Base-by-base conservation (phyloP, 92 coral and sea anemone genomes). In the Phenganax subtilis region DNA sequence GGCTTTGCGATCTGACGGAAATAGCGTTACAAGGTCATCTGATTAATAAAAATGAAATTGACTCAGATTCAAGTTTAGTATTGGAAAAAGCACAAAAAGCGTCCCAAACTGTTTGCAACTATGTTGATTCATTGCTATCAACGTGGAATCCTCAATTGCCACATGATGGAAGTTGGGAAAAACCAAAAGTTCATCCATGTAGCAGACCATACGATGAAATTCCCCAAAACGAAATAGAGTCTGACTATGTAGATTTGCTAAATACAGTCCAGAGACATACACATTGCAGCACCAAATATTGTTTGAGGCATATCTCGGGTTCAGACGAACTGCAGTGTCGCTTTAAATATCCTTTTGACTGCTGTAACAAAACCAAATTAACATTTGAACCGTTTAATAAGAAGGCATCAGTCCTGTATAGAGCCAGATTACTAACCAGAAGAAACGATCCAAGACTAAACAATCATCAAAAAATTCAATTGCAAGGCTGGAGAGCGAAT, bases 281-380 rank as follows among this genome's bases (percentile, higher is more conserved):
- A 30, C 62, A 27, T 47, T 85, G 87, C 65, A 88, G 90, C 59
- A 70, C 86, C 69, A 89, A 66, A 25, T 86, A 89, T 62, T 86
- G 89, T 69, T 47, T 86, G 25, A 89, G 85, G 58, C 69, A 30
- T 12, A 67, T 82, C 28, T 14, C 20, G 28, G 6, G 28, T 25
- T 61, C 67, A 14, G 25, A 61, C n/a, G 67, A 90, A 15, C 51
- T 88, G 54, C 81, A 74, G 29, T 88, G 93, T 59, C 84, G 91
- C 73, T 90, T 90, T 61, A 79, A 85, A 14, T 90, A 57, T 85
- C 91, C 89, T 66, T 82, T 88, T 84, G 89, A 83, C 15, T 20
- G 57, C 17, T 85, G 89, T 63, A 54, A 44, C 14, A 72, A 85
- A 20, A 86, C 93, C 66, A 83, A 54, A 64, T 53, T 86, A 29